Base-by-base conservation (phyloP, 2,888 invertebrate species). In the Thymelicus acteon region DNA sequence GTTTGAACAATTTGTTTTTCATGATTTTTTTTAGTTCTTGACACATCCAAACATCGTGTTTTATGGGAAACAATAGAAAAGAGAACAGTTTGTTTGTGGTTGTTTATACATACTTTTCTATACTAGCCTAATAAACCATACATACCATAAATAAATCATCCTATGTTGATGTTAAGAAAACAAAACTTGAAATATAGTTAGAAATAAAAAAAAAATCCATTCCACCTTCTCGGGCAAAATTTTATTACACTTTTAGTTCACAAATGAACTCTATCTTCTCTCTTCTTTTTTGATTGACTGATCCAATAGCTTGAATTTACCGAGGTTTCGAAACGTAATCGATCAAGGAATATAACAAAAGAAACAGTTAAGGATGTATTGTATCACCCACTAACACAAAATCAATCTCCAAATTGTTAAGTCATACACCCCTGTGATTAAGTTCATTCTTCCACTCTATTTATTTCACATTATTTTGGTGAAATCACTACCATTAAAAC, bases 1-100 rank as follows among this genome's bases (percentile, higher is more conserved):
- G 69, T 60, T 72, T 63, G 72, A 69, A 75, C 73, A 75, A 73
- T 72, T 73, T 73, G 72, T 72, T 73, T 70, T 71, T 61, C 67
- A 67, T 71, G 61, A n/a, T 64, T 67, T 66, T 65, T 49, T 52
- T 63, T 62, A 62, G 57, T 49, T n/a, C 52, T 61, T 61, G 61
- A 72, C 68, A 65, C n/a, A 65, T 70, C 57, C 71, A 40, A 72
- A 61, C 61, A 70, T 15, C 57, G 67, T 67, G 13, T 19, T 31
- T 24, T 57, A 12, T 7, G 8, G 1, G 15, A 13, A 31, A 63
- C 39, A 63, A 63, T 37, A 15, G 15, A 49, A 10, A 37, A 15
- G 49, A 10, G 48, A 24, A 19, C 48, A 10, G 24, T 62, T 62
- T 48, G 40, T 8, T 48, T 63, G 48, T 69, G 19, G 61, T 52